Conservation (phyloP, 2,797 vertebrate genomes). For the Gallinago nigripennis region DNA sequence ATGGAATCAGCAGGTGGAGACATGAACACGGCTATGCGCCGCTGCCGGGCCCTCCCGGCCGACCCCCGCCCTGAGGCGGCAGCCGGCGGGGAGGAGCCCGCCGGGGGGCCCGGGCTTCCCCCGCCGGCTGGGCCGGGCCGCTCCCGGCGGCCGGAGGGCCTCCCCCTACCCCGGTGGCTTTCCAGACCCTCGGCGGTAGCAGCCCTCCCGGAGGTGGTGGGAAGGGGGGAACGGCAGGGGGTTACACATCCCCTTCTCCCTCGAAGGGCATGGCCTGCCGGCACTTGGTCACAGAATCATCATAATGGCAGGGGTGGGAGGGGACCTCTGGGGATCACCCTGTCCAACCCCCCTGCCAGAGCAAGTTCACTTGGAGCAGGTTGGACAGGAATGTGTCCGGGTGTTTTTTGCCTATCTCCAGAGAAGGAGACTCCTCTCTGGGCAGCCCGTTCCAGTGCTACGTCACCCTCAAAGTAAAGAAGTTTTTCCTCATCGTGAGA, state of each 20-base stretch:
- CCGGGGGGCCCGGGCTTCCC: too few species aligned
- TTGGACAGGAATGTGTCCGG: background rate
- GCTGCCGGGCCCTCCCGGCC: background rate
- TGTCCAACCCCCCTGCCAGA: background rate
- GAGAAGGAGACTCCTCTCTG: background rate
- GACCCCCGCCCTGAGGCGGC: background rate
- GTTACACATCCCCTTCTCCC: too few species aligned
- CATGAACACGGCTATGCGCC: background rate
- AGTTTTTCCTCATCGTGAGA: background rate
- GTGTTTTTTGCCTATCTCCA: background rate
- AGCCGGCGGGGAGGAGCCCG: background rate
- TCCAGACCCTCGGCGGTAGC: too few species aligned
- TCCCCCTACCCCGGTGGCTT: rapidly evolving
- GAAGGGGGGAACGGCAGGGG: too few species aligned
- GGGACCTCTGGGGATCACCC: background rate
- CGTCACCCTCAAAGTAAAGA: background rate
- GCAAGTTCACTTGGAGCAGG: background rate
- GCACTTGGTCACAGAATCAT: background rate
- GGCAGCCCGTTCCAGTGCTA: background rate
- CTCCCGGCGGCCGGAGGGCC: background rate
- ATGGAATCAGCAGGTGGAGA: slow-evolving; percentile 48
- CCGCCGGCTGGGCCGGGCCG: too few species aligned
- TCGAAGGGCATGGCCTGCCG: rapidly evolving
- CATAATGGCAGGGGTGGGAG: background rate
- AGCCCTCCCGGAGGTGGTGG: background rate